Evolutionary conservation across 2,797 vertebrate genomes (phyloP), one percentile per base, ranked within the genome.

Genomic region (Ctenopoma multispine): DNA sequence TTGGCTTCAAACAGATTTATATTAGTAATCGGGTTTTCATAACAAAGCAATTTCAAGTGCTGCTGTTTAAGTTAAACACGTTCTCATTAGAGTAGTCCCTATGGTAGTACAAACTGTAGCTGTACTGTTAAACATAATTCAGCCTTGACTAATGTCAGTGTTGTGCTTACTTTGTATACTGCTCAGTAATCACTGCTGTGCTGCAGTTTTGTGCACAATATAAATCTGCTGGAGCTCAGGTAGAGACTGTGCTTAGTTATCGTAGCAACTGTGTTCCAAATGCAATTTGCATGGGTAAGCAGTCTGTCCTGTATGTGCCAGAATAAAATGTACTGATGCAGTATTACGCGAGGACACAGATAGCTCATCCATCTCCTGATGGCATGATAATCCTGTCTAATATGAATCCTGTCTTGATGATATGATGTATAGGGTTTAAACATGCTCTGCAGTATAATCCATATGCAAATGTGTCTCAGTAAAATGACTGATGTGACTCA

Each of bases 271-370:
- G 21, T 72, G 59, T 77, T 55, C 70, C 21, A 67, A 67, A 81
- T 70, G 67, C 63, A 81, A 81, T 90, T 85, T 88, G 63, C 78
- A 79, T 72, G 54, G 36, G 36, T 79, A 65, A 86, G 72, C 72
- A 80, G 79, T 66, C 63, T 56, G 47, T 61, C 75, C 61, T 75
- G 54, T 63, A n/a, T 15, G 23, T 67, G 43, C 46, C 53, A 24
- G 24, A 67, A 51, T 68, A 46, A 75, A 69, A 70, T 56, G 47
- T 41, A 41, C 66, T 61, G 48, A 80, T 66, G 56, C 65, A 80
- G 85, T 75, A 59, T 48, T 69, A 34, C 70, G 43, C 23, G 12
- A 61, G 55, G 67, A 62, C 46, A 56, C 34, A 64, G 69, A 74
- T 57, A 63, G 60, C 24, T 75, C 54, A 76, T 68, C 14, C 21